Percentiles rank a stretch among this genome's conserved stretches.
Evolutionary conservation across 2,888 invertebrate genomes (phyloP).

Genomic region (Meloe dianella): DNA sequence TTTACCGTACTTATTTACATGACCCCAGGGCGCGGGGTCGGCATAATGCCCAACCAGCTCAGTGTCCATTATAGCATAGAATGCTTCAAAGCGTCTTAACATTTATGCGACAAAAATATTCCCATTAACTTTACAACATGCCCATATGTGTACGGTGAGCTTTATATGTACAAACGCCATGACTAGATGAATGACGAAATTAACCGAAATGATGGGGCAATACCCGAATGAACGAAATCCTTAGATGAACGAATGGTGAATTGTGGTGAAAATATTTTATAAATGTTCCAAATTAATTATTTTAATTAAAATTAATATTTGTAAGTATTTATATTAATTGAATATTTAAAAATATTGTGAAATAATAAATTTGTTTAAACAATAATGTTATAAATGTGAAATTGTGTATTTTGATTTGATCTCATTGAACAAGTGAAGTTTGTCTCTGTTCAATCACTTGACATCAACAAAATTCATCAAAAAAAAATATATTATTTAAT

Average conservation of each 20-base stretch:
- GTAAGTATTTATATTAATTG: neutral
- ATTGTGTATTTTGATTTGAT: constrained; percentile 9
- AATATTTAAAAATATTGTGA: neutral
- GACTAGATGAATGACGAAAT: neutral
- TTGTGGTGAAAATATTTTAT: neutral
- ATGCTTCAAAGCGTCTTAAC: too few relatives aligned
- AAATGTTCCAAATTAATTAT: neutral
- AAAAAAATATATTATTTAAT: neutral
- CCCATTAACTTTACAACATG: neutral
- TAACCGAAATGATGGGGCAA: neutral
- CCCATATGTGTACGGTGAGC: neutral
- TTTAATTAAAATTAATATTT: neutral
- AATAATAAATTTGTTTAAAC: neutral
- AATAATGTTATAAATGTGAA: neutral
- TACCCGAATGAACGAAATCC: neutral
- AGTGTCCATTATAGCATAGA: too few relatives aligned
- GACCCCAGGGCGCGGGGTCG: too few relatives aligned
- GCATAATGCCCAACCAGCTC: too few relatives aligned
- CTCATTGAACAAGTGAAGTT: constrained; percentile 8
- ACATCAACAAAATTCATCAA: constrained; percentile 7
- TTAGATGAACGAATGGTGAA: constrained; percentile 10
- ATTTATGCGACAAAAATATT: neutral
- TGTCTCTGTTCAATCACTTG: constrained; percentile 1
- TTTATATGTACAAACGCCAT: neutral
- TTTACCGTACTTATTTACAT: too few relatives aligned